Evolutionary conservation across 2,797 vertebrate genomes (phyloP), one percentile per base, ranked within the genome.

Genomic region (Tarsius wallacei): DNA sequence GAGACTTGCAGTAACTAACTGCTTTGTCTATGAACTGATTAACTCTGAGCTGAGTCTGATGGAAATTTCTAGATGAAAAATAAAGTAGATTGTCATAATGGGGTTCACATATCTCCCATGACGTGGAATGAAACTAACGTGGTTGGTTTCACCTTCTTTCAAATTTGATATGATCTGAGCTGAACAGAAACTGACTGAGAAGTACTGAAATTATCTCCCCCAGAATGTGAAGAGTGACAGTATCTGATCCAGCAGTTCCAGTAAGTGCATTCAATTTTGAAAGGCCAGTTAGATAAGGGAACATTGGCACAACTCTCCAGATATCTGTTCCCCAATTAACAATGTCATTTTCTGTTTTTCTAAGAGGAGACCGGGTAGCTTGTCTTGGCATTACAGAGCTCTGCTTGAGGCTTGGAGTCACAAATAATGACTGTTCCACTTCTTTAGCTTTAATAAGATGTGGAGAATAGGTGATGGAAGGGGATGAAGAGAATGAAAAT

Each of bases 201-300:
- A 84, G 87, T 95, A 85, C 85, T 89, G 85, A 97, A 97, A 97
- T 97, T 95, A 96, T 96, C 97, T 97, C 57, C 85, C 73, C 71
- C 74, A 55, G 51, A 93, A 97, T 64, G 90, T 94, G 95, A 95
- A 96, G 87, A 94, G 85, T 89, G 93, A 96, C 90, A 78, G 90
- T 78, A 97, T 97, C 96, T 96, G 96, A 97, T 93, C 28, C 80
- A 73, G 87, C 42, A 1, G 96, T 96, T 97, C 93, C 93, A 93
- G 90, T 0, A 0, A 94, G 21, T 93, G 90, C 84, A 24, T 96
- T 96, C 97, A 97, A 95, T 96, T 97, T 96, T 96, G 93, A 98
- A 96, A 98, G 95, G 96, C 96, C 96, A 97, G 97, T 95, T 89
- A 97, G 97, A 98, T 97, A 97, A 97, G 90, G 13, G 55, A 94